Conservation (phyloP, 2,797 vertebrate genomes). For the Sebastes minor region DNA sequence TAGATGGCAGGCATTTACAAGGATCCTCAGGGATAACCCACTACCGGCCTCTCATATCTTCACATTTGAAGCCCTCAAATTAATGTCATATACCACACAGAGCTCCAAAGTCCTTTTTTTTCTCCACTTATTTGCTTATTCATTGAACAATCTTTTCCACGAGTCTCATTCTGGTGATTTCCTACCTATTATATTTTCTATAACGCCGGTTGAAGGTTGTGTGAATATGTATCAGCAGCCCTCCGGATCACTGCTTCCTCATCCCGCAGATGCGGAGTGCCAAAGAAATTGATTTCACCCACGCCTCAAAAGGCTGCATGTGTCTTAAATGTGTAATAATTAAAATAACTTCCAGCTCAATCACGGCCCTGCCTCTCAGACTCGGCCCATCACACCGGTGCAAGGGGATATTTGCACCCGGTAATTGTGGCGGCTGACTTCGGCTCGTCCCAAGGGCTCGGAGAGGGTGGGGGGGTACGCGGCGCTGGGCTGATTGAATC, state of each 20-base stretch:
- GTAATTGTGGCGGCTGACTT: slow-evolving; percentile 87
- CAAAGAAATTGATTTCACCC: slow-evolving; percentile 78
- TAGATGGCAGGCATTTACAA: background rate
- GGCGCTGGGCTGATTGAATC: slow-evolving; percentile 88
- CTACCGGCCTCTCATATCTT: slow-evolving; percentile 8
- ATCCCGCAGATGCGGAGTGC: slow-evolving; percentile 32
- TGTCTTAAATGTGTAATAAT: slow-evolving; percentile 75
- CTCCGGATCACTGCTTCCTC: slow-evolving; percentile 32
- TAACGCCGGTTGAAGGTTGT: slow-evolving; percentile 41
- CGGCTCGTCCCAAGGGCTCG: slow-evolving; percentile 64
- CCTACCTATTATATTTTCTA: slow-evolving; percentile 39
- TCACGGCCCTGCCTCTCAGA: slow-evolving; percentile 59
- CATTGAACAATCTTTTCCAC: slow-evolving; percentile 17
- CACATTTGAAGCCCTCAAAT: background rate
- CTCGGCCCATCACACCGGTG: slow-evolving; percentile 37
- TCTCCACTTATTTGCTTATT: slow-evolving; percentile 14
- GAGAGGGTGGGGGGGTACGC: slow-evolving; percentile 30
- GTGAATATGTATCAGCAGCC: slow-evolving; percentile 52
- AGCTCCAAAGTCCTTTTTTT: background rate
- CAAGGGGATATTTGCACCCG: slow-evolving; percentile 87
- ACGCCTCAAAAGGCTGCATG: slow-evolving; percentile 52
- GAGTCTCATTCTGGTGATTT: slow-evolving; percentile 41
- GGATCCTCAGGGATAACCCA: slow-evolving; percentile 10
- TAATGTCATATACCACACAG: background rate
- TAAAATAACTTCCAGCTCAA: slow-evolving; percentile 79